Evolutionary conservation across 2,113 vertebrate genomes (phyloP).

Genomic region (Rhadina sibilatrix): DNA sequence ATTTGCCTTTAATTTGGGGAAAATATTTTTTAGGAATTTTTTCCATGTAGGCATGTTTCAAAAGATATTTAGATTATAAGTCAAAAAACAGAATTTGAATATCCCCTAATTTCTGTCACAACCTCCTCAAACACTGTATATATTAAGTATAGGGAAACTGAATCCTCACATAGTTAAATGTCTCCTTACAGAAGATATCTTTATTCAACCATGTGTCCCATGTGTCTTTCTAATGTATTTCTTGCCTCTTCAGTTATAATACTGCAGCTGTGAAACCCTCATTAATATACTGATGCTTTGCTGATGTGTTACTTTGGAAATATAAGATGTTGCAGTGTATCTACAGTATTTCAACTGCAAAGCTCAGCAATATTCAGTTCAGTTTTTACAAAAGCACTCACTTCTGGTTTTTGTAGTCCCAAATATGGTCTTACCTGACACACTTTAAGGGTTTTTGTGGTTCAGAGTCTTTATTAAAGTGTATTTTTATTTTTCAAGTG

Average conservation of each 20-base stretch:
- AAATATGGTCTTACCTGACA: not conserved
- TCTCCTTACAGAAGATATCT: not conserved
- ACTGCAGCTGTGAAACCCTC: conserved; percentile 15
- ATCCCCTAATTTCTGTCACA: not conserved
- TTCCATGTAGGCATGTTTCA: not conserved
- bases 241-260: conserved; percentile 18
- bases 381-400: not conserved
- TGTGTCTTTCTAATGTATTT: conserved; percentile 1
- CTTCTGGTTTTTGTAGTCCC: not conserved
- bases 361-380: not conserved
- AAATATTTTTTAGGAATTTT: not conserved
- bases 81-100: not conserved
- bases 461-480: not conserved
- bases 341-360: not conserved
- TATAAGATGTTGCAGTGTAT: not conserved
- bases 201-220: not conserved
- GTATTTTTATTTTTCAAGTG: not conserved
- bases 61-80: not conserved
- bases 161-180: not conserved
- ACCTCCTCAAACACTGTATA: not conserved
- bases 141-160: not conserved
- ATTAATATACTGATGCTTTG: conserved; percentile 10
- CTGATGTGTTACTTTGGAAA: not conserved
- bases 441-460: not conserved
- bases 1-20: not conserved